These are phyloP conservation scores for Epirrhoe alternata DNA, from an alignment of 2,888 invertebrate species.

Conservation along the genomic window DNA sequence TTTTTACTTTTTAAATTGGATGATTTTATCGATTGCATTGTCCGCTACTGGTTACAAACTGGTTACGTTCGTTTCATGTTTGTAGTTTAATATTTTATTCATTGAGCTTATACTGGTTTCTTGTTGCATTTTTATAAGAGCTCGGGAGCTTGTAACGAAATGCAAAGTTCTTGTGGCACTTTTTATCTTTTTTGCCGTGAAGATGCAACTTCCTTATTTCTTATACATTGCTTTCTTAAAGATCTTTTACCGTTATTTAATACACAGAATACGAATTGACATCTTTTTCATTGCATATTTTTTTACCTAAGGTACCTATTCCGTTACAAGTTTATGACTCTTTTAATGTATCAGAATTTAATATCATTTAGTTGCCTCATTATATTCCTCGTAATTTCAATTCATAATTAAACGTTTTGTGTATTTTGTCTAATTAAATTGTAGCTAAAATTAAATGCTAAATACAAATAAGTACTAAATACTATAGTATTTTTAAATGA, in stretches of 20 bases:
- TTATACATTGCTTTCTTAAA: slow-evolving; percentile 1
- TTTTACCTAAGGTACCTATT: not conserved
- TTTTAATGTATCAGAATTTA: not conserved
- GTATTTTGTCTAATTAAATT: not conserved
- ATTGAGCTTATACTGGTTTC: slow-evolving; percentile 41
- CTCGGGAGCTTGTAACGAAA: slow-evolving; percentile 22
- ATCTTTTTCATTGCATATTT: not conserved
- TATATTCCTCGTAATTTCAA: no score
- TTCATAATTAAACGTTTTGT: not conserved
- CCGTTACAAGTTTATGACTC: not conserved
- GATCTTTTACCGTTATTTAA: not conserved
- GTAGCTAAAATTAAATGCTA: no score
- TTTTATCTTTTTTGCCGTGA: slow-evolving; percentile 19
- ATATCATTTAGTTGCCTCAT: not conserved
- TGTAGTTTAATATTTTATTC: slow-evolving; percentile 46
- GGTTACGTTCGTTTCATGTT: slow-evolving; percentile 40
- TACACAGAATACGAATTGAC: not conserved
- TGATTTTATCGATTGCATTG: slow-evolving; percentile 71
- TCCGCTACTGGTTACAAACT: slow-evolving; percentile 62
- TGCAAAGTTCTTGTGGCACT: slow-evolving; percentile 23
- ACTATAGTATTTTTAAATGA: not conserved
- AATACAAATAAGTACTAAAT: not conserved
- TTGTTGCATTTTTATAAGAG: slow-evolving; percentile 40
- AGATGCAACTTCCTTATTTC: slow-evolving; percentile 20
- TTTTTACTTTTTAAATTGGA: slow-evolving; percentile 67